Conservation (phyloP, 2,888 invertebrate species). For the Eucriotettix oculatus region DNA sequence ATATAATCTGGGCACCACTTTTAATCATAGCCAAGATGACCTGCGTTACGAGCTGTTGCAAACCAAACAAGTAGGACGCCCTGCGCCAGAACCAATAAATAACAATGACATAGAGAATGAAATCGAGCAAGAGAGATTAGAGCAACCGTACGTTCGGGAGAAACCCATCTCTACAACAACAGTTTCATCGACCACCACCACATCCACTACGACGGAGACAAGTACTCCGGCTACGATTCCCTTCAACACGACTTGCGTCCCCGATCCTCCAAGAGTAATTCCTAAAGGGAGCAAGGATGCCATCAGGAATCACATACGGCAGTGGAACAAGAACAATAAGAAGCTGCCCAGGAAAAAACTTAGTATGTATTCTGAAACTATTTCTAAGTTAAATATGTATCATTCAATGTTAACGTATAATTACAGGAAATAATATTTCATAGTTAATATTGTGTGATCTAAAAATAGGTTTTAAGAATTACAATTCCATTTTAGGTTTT, state of each 20-base stretch:
- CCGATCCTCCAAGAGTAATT: constrained; percentile 35
- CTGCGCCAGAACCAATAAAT: constrained; percentile 8
- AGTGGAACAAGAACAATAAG: constrained; percentile 14
- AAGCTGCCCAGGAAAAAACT: constrained; percentile 19
- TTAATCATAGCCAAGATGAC: constrained; percentile 54
- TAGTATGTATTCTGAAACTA: no score
- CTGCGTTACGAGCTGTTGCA: constrained; percentile 52
- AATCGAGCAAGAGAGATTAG: constrained; percentile 58
- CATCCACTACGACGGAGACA: constrained; percentile 14
- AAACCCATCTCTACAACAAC: constrained; percentile 3
- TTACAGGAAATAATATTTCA: no score
- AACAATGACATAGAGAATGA: constrained; percentile 35
- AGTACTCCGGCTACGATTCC: constrained; percentile 16
- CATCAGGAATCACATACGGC: constrained; percentile 38
- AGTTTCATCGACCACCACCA: constrained; percentile 19
- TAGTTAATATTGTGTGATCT: no score
- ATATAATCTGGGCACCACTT: constrained; percentile 74
- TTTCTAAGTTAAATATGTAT: no score
- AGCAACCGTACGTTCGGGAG: not conserved
- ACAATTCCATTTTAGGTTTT: no score
- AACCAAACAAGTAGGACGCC: not conserved
- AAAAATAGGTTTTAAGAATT: no score
- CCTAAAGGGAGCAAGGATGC: constrained; percentile 51
- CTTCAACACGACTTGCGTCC: not conserved
- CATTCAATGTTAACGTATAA: no score